Conservation (phyloP, 2,113 vertebrate species). For the Alosa alosa region DNA sequence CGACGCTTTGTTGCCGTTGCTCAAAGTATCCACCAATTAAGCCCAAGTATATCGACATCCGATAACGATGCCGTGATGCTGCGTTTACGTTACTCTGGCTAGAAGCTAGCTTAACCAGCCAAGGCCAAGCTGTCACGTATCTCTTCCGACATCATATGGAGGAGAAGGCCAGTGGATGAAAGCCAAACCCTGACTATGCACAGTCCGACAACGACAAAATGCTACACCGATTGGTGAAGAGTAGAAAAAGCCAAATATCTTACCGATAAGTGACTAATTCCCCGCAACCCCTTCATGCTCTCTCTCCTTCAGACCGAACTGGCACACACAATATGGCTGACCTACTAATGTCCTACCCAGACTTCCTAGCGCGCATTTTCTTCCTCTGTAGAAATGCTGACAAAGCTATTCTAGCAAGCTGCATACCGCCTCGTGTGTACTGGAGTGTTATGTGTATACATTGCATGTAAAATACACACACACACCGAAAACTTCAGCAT, state of each 20-base stretch:
- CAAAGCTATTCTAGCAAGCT: background rate
- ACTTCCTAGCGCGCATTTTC: slow-evolving; percentile 44
- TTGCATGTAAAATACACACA: background rate
- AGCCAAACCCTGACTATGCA: background rate
- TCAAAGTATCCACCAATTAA: background rate
- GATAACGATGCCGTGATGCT: background rate
- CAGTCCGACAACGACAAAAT: background rate
- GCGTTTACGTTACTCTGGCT: background rate
- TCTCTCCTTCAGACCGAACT: slow-evolving; percentile 64
- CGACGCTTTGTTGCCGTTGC: too few relatives aligned
- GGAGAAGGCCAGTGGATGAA: background rate
- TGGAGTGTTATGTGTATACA: background rate
- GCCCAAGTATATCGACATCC: background rate
- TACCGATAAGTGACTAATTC: slow-evolving; percentile 71
- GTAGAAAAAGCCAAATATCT: slow-evolving; percentile 33
- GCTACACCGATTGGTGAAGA: background rate
- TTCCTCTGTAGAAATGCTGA: background rate
- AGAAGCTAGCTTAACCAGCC: background rate
- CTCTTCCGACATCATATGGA: background rate
- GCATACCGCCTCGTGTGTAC: background rate
- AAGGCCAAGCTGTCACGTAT: slow-evolving; percentile 17
- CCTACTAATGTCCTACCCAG: slow-evolving; percentile 71
- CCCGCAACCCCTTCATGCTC: slow-evolving; percentile 75
- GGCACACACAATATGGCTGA: slow-evolving; percentile 55
- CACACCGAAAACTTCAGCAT: background rate